These are phyloP conservation scores for Tanytarsus gracilentus DNA, from an alignment of 2,888 invertebrate species.

Conservation along the genomic window DNA sequence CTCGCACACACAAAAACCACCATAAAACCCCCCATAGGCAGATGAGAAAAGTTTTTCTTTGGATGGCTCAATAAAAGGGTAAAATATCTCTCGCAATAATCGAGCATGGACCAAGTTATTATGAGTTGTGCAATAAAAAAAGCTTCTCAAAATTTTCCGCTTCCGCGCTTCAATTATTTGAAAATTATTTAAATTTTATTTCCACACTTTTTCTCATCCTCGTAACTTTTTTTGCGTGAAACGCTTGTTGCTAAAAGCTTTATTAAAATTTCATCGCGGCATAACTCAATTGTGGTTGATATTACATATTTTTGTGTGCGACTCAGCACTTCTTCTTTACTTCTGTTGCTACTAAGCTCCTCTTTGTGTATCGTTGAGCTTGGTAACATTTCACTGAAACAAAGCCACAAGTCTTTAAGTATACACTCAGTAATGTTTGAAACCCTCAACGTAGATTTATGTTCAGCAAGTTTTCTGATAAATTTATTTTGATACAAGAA, in stretches of 20 bases:
- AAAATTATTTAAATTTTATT: neutral
- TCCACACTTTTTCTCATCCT: neutral
- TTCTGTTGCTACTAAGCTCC: no score
- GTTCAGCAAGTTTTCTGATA: no score
- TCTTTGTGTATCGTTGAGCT: neutral
- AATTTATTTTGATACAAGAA: no score
- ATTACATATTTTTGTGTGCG: neutral
- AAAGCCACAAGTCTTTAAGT: neutral
- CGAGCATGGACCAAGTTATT: no score
- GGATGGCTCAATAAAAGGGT: no score
- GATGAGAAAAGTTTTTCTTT: neutral
- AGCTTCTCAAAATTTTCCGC: no score
- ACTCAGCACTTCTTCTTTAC: no score
- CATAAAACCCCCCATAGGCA: no score
- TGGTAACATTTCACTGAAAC: neutral
- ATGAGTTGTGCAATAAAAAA: no score
- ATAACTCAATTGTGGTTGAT: neutral
- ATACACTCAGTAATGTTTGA: neutral
- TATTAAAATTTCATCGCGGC: neutral
- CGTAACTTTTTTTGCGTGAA: neutral
- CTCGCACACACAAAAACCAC: no score
- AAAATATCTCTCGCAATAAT: no score
- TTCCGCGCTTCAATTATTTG: neutral
- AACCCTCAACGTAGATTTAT: no score
- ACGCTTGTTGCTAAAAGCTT: neutral